phyloP scores from a whole-genome alignment of 1,140 invertebrate species.

The Himalopsyche phryganea region DNA sequence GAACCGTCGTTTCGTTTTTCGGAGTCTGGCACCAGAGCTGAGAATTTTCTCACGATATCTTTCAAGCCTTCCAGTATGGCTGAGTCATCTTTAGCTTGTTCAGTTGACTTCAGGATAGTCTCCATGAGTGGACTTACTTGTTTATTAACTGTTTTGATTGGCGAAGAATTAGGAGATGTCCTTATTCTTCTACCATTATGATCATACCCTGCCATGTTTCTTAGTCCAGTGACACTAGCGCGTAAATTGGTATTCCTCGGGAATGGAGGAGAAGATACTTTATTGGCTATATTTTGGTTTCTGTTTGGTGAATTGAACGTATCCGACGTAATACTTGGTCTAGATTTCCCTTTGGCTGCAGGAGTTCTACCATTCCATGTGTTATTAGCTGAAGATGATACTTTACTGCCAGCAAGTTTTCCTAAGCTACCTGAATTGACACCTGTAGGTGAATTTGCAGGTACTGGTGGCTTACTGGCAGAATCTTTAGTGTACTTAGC shows the following conservation, averaged over 20 bases:
- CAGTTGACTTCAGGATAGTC: constrained; percentile 66
- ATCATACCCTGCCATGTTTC: constrained; percentile 45
- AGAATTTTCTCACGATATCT: constrained; percentile 64
- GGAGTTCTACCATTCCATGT: constrained; percentile 66
- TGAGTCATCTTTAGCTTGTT: constrained; percentile 65
- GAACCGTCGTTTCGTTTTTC: constrained; percentile 34
- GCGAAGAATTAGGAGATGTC: constrained; percentile 42
- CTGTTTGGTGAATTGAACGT: constrained; percentile 61
- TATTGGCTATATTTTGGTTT: constrained; percentile 45
- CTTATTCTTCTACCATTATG: constrained; percentile 48
- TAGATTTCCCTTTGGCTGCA: constrained; percentile 42
- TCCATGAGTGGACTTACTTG: constrained; percentile 62
- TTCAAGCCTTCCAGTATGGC: constrained; percentile 68
- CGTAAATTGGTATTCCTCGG: constrained; percentile 59
- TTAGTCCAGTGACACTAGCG: constrained; percentile 58
- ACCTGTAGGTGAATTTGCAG: constrained; percentile 46
- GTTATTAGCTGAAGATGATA: constrained; percentile 50
- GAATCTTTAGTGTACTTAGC: constrained; percentile 33
- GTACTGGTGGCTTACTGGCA: constrained; percentile 35
- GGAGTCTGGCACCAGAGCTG: constrained; percentile 45
- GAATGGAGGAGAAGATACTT: constrained; percentile 47
- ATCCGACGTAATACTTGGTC: constrained; percentile 62
- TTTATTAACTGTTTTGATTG: constrained; percentile 53
- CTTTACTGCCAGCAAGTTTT: constrained; percentile 21
- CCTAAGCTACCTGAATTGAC: constrained; percentile 37